These are phyloP conservation scores for Teleogryllus oceanicus DNA, from an alignment of 2,888 invertebrate species.

Conservation along the genomic window DNA sequence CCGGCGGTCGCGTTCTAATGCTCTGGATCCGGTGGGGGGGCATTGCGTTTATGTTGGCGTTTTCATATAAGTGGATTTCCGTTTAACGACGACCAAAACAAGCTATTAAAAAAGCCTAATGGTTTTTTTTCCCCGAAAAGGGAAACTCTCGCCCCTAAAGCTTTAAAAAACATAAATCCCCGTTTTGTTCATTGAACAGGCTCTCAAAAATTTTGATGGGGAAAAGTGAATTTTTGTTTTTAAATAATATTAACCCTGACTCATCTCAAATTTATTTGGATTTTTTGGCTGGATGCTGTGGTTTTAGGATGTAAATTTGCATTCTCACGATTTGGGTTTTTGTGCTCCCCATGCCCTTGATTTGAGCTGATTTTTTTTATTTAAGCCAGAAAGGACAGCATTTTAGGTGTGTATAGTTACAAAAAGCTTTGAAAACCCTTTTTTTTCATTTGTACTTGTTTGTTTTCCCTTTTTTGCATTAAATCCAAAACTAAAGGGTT, in stretches of 20 bases:
- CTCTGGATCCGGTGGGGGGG: no score
- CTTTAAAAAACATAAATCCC: slow-evolving; percentile 58
- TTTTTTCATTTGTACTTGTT: not conserved
- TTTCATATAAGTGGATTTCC: no score
- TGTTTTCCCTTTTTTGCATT: no score
- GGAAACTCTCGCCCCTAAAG: slow-evolving; percentile 60
- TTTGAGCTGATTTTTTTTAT: slow-evolving; percentile 65
- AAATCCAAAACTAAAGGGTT: no score
- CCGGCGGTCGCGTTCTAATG: no score
- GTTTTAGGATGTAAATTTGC: slow-evolving; percentile 62
- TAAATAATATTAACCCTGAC: not conserved
- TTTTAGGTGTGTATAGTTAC: slow-evolving; percentile 51
- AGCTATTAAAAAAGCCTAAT: slow-evolving; percentile 55
- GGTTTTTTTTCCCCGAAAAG: slow-evolving; percentile 55
- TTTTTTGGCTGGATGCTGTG: slow-evolving; percentile 63
- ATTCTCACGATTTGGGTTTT: slow-evolving; percentile 58
- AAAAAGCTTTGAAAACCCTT: no score
- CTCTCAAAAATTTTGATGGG: slow-evolving; percentile 60
- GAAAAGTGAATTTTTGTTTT: slow-evolving; percentile 49
- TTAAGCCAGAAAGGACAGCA: slow-evolving; percentile 61
- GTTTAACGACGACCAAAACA: no score
- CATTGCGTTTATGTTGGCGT: no score
- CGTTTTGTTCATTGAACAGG: slow-evolving; percentile 58
- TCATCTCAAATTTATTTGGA: slow-evolving; percentile 25
- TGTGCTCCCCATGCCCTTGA: slow-evolving; percentile 61